Evolutionary conservation across 2,888 invertebrate genomes (phyloP).

Genomic region (Dryomyza anilis): DNA sequence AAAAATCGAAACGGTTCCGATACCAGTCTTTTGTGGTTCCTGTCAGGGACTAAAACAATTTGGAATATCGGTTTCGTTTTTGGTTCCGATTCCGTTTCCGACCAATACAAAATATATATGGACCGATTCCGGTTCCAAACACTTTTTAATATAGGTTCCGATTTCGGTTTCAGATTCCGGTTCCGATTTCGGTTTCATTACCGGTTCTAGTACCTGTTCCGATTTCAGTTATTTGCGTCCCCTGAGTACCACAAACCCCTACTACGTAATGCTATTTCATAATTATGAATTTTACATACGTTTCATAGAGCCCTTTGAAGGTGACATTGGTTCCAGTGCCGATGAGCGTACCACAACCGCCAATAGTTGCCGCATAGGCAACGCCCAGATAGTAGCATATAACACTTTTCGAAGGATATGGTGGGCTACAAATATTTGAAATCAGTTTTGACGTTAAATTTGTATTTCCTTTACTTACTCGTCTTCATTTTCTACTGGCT

Average conservation of each 20-base stretch:
- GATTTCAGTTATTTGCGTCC: neutral
- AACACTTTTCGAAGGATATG: conserved; percentile 69
- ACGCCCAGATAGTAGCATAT: conserved; percentile 75
- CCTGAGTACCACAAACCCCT: too few species aligned
- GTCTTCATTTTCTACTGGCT: neutral
- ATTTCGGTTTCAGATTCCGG: neutral
- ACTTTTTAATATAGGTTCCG: neutral
- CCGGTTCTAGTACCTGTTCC: neutral
- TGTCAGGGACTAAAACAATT: too few species aligned
- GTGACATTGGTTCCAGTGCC: conserved; percentile 78
- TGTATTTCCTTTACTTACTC: conserved; percentile 19
- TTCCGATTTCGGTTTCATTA: neutral
- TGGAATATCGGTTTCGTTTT: too few species aligned
- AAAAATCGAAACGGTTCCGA: too few species aligned
- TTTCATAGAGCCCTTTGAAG: conserved; percentile 74
- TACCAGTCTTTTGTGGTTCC: too few species aligned
- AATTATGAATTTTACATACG: too few species aligned
- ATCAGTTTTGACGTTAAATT: too few species aligned
- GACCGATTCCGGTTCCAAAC: neutral
- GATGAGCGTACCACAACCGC: conserved; percentile 73
- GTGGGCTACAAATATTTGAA: conserved; percentile 21
- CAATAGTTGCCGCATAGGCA: conserved; percentile 76
- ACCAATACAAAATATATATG: too few species aligned
- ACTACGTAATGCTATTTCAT: too few species aligned
- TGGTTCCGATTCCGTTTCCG: too few species aligned